phyloP scores from a whole-genome alignment of 2,113 vertebrate species.

The Hipposideros armiger region DNA sequence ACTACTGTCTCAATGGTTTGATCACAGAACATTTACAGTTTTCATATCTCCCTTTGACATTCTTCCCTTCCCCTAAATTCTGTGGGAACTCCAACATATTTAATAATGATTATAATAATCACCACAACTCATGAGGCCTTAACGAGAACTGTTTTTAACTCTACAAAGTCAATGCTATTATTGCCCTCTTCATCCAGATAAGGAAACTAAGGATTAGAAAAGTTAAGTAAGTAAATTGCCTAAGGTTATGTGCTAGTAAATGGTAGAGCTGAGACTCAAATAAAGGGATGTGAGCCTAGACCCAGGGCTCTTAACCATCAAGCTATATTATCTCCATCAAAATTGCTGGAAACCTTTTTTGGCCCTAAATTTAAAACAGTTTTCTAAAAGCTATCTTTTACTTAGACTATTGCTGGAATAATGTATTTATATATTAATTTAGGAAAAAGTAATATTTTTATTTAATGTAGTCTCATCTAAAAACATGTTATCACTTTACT shows the following conservation, averaged over 20 bases:
- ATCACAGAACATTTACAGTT: background rate
- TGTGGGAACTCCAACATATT: background rate
- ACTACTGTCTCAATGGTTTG: background rate
- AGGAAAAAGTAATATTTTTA: background rate
- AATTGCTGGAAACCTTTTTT: background rate
- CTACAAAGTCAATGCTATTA: background rate
- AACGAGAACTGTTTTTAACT: background rate
- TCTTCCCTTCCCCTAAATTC: background rate
- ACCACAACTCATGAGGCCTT: background rate
- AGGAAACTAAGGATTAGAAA: background rate
- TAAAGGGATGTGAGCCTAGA: background rate
- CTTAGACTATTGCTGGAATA: background rate
- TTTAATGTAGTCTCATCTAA: background rate
- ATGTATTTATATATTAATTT: conserved; percentile 18
- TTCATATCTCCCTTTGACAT: background rate
- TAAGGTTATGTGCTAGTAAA: background rate
- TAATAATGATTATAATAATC: background rate
- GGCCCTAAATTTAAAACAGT: background rate
- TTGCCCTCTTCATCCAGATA: background rate
- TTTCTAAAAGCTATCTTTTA: background rate
- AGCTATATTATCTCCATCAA: background rate
- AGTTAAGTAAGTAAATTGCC: background rate
- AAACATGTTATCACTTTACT: conserved; percentile 13
- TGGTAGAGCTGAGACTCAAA: background rate
- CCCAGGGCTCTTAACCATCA: background rate